phyloP scores from a whole-genome alignment of 2,113 vertebrate genomes.

The Hydropotes inermis region DNA sequence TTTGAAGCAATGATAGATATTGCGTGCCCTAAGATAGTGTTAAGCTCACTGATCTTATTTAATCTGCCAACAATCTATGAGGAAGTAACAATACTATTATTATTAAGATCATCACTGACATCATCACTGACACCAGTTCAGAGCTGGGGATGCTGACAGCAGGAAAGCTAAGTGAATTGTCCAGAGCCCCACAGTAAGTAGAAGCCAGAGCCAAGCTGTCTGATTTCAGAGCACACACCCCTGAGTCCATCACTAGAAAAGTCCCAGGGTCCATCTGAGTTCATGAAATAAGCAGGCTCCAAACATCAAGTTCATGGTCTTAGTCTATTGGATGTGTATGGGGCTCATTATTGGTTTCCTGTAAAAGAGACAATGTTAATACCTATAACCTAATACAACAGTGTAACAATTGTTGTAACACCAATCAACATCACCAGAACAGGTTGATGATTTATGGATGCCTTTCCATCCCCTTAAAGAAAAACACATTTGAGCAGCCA shows the following conservation, averaged over 20 bases:
- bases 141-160: background rate
- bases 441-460: slow-evolving; percentile 48
- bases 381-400: slow-evolving; percentile 20
- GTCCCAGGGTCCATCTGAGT: background rate
- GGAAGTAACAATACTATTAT: background rate
- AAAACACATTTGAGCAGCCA: slow-evolving; percentile 37
- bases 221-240: background rate
- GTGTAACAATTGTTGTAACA: slow-evolving; percentile 28
- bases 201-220: background rate
- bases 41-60: background rate
- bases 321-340: background rate
- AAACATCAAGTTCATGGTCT: background rate
- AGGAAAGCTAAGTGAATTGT: background rate
- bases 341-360: background rate
- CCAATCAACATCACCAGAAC: slow-evolving; percentile 39
- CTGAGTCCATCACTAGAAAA: background rate
- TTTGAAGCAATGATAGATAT: background rate
- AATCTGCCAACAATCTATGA: background rate
- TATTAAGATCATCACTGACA: background rate
- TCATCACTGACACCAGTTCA: background rate
- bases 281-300: background rate
- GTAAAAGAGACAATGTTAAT: slow-evolving; percentile 15
- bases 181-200: background rate
- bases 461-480: slow-evolving; percentile 41
- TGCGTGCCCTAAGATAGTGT: background rate